phyloP scores from a whole-genome alignment of 2,888 invertebrate genomes.

The Morpho deidamia region DNA sequence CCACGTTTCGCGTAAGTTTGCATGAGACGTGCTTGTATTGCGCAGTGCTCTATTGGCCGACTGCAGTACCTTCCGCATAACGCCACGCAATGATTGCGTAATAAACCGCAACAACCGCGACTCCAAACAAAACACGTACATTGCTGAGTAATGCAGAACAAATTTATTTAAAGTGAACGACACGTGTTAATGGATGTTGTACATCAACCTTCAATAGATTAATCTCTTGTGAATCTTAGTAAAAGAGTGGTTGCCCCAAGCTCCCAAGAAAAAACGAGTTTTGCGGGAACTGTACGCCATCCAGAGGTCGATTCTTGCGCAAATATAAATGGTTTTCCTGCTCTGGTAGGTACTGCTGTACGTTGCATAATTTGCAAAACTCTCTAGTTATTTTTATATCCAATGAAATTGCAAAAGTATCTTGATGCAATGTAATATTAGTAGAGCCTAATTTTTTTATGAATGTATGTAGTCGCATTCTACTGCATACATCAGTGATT shows the following conservation, averaged over 20 bases:
- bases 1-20: conserved; percentile 18
- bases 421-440: too few relatives aligned
- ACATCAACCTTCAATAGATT: not conserved
- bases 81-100: conserved; percentile 18
- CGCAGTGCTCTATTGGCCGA: conserved; percentile 11
- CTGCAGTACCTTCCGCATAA: conserved; percentile 2
- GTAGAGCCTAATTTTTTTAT: too few relatives aligned
- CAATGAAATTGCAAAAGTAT: not conserved
- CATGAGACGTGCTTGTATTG: conserved; percentile 19
- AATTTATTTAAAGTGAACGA: not conserved
- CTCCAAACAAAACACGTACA: not conserved
- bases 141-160: not conserved
- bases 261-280: conserved; percentile 55
- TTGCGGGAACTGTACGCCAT: conserved; percentile 53
- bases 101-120: not conserved
- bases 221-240: not conserved
- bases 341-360: conserved; percentile 25
- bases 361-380: conserved; percentile 16
- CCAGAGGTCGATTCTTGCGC: conserved; percentile 63
- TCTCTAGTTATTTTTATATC: not conserved
- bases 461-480: too few relatives aligned
- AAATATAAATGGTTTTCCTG: conserved; percentile 65
- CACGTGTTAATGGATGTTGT: conserved; percentile 44
- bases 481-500: too few relatives aligned
- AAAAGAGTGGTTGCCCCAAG: conserved; percentile 21